Conservation (phyloP, 2,113 vertebrate species). For the Rhea pennata region DNA sequence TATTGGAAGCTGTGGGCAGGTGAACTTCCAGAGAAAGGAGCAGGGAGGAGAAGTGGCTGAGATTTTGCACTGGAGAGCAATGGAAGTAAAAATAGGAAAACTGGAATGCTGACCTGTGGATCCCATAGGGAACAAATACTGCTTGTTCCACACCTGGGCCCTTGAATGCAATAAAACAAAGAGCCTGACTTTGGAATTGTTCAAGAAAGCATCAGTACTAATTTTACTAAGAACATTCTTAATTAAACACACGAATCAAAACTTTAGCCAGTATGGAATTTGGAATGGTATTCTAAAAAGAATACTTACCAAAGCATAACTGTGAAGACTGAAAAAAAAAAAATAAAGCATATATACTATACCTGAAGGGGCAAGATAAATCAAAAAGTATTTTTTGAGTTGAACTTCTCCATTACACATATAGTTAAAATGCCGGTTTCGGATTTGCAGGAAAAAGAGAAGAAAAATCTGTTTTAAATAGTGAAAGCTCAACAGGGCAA, state of each 20-base stretch:
- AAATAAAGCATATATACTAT: background rate
- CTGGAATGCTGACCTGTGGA: background rate
- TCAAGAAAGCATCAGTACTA: background rate
- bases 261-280: background rate
- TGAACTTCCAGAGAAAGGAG: background rate
- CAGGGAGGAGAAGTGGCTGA: background rate
- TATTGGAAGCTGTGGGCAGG: background rate
- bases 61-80: background rate
- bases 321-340: background rate
- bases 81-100: background rate
- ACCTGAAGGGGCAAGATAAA: background rate
- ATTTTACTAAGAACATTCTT: background rate
- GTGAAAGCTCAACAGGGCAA: background rate
- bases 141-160: background rate
- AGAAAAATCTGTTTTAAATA: background rate
- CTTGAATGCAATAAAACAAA: background rate
- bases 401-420: background rate
- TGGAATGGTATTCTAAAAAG: background rate
- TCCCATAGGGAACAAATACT: fast-evolving
- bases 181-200: background rate
- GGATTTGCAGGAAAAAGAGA: background rate
- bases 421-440: background rate
- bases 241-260: background rate
- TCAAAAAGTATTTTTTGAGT: background rate
- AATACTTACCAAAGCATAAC: background rate